A percentile compares a stretch with the other conserved stretches of the same genome.
phyloP scores from a whole-genome alignment of 2,888 invertebrate genomes.

The Nysson spinosus region DNA sequence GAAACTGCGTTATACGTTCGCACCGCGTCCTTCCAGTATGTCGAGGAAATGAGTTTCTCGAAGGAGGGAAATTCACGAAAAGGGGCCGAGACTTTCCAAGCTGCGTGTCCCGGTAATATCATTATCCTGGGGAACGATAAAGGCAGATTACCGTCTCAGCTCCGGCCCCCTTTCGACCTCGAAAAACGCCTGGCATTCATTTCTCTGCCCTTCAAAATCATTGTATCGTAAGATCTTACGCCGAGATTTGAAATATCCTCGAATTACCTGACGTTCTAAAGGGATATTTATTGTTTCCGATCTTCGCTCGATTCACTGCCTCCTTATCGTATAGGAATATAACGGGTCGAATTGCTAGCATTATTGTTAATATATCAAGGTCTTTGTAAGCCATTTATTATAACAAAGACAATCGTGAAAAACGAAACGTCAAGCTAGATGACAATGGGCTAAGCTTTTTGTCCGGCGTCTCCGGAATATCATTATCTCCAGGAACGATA shows the following conservation, averaged over 20 bases:
- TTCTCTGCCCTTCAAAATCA: constrained; percentile 19
- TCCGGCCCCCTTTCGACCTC: neutral
- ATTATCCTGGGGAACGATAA: constrained; percentile 50
- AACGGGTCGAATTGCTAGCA: too few relatives aligned
- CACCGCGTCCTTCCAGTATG: constrained; percentile 7
- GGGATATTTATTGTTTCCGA: constrained; percentile 19
- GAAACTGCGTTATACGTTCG: constrained; percentile 66
- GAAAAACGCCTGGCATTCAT: constrained; percentile 1
- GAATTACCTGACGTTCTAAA: constrained; percentile 8
- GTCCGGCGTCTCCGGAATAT: neutral
- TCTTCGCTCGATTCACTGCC: too few relatives aligned
- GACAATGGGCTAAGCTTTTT: neutral
- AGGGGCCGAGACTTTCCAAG: constrained; percentile 7
- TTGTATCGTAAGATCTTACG: constrained; percentile 7
- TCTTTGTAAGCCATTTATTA: too few relatives aligned
- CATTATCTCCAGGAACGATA: too few relatives aligned
- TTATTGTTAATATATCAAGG: too few relatives aligned
- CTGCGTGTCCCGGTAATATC: constrained; percentile 44
- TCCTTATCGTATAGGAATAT: too few relatives aligned
- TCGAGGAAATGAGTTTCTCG: constrained; percentile 66
- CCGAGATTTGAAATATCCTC: constrained; percentile 10
- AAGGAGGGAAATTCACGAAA: constrained; percentile 28
- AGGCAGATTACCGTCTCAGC: constrained; percentile 43
- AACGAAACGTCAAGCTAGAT: neutral
- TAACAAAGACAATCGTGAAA: neutral